phyloP scores from a whole-genome alignment of 2,797 vertebrate species.

The Protonibea diacanthus region DNA sequence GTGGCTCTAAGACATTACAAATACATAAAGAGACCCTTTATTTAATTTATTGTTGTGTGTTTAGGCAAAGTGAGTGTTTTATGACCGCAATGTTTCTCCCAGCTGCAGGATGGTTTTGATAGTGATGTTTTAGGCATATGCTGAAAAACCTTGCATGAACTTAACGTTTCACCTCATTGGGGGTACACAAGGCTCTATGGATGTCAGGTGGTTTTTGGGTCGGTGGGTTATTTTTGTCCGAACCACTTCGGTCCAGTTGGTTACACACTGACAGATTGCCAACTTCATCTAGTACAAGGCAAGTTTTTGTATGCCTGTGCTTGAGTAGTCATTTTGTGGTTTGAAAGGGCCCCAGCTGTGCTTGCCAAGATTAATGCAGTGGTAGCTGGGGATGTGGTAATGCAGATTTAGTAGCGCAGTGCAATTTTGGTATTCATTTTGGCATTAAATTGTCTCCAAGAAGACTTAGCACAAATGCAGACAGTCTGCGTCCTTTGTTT shows the following conservation, averaged over 20 bases:
- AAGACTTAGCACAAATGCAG: conserved; percentile 34
- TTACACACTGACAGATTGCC: conserved; percentile 13
- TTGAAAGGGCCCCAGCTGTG: conserved; percentile 16
- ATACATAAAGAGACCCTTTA: not conserved
- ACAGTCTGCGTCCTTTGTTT: conserved; percentile 25
- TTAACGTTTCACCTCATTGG: not conserved
- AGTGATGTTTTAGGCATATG: not conserved
- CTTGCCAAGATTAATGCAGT: conserved; percentile 22
- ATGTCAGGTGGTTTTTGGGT: not conserved
- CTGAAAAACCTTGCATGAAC: conserved; percentile 20
- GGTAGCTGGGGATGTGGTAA: conserved; percentile 8
- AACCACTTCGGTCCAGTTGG: conserved; percentile 18
- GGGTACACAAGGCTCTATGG: not conserved
- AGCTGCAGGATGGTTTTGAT: conserved; percentile 3
- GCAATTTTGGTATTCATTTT: conserved; percentile 34
- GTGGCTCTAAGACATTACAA: not conserved
- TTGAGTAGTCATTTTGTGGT: conserved; percentile 21
- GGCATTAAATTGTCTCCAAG: conserved; percentile 26
- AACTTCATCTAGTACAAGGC: conserved; percentile 30
- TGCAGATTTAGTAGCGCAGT: conserved; percentile 23
- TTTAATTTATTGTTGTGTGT: not conserved
- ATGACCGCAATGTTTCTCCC: not conserved
- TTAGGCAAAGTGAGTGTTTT: not conserved
- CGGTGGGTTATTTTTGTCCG: not conserved
- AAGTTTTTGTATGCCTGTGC: conserved; percentile 29